Evolutionary conservation across 2,113 vertebrate species (phyloP).

Genomic region (Abramis brama): DNA sequence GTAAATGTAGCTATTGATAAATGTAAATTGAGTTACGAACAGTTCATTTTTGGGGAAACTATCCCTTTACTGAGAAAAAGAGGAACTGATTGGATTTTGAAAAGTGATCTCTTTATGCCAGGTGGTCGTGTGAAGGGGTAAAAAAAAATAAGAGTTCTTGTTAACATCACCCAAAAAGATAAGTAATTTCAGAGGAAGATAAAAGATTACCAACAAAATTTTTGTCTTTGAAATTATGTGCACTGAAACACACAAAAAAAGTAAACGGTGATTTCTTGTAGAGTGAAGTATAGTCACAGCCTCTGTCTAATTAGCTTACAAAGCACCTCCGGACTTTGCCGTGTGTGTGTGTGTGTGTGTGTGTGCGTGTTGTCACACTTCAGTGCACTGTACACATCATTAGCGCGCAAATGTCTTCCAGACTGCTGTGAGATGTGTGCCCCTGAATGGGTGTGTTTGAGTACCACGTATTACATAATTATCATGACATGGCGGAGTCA

Average conservation of each 20-base stretch:
- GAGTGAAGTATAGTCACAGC: constrained; percentile 10
- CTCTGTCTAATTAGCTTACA: constrained; percentile 27
- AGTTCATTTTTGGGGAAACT: too few relatives aligned
- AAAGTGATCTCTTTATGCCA: not conserved
- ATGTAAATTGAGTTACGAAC: too few relatives aligned
- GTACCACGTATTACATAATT: constrained; percentile 49
- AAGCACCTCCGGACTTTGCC: constrained; percentile 16
- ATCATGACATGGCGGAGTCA: constrained; percentile 26
- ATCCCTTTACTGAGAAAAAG: too few relatives aligned
- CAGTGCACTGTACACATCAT: constrained; percentile 45
- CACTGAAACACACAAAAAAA: not conserved
- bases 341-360: not conserved
- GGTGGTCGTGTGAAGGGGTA: not conserved
- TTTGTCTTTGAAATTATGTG: not conserved
- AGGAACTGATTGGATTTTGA: not conserved
- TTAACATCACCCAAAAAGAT: not conserved
- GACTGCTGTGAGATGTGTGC: constrained; percentile 41
- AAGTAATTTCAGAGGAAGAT: not conserved
- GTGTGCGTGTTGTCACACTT: constrained; percentile 44
- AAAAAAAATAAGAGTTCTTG: not conserved
- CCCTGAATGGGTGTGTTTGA: constrained; percentile 10
- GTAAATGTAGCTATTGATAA: too few relatives aligned
- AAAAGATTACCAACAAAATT: not conserved
- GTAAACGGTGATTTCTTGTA: not conserved
- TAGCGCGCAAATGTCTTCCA: constrained; percentile 37